phyloP scores from a whole-genome alignment of 2,113 vertebrate genomes.

The Paradisaea rubra region DNA sequence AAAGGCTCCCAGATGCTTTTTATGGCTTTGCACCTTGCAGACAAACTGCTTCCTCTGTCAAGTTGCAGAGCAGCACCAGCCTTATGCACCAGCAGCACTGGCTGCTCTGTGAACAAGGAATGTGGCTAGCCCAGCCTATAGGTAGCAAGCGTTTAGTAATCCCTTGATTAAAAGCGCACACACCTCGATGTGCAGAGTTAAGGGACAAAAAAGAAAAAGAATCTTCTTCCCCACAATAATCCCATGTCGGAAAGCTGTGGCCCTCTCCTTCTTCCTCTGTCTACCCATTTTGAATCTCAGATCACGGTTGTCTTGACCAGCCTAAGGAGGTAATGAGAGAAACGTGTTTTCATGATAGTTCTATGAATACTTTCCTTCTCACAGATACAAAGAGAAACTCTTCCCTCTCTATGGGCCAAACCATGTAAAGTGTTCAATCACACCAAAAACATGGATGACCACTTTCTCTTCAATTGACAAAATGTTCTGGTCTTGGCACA shows the following conservation, averaged over 20 bases:
- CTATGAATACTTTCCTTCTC: not conserved
- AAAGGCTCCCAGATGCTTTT: constrained; percentile 2
- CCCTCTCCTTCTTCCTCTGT: not conserved
- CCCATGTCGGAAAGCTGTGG: not conserved
- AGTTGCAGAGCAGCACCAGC: not conserved
- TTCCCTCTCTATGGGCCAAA: not conserved
- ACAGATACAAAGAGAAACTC: not conserved
- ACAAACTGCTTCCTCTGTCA: not conserved
- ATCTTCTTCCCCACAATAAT: not conserved
- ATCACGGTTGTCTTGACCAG: not conserved
- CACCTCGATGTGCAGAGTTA: fast-evolving
- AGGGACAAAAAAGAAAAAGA: not conserved
- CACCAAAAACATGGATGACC: not conserved
- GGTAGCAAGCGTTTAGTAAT: not conserved
- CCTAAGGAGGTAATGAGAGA: not conserved
- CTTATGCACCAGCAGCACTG: not conserved
- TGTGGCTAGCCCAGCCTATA: not conserved
- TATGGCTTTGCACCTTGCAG: not conserved
- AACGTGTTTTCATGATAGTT: not conserved
- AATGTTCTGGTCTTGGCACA: not conserved
- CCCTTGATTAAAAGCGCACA: not conserved
- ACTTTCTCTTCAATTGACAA: not conserved
- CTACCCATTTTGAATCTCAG: not conserved
- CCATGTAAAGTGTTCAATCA: not conserved
- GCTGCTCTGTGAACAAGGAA: not conserved